Conservation (phyloP, 92 coral and sea anemone species). For the Zoanthus sociatus region DNA sequence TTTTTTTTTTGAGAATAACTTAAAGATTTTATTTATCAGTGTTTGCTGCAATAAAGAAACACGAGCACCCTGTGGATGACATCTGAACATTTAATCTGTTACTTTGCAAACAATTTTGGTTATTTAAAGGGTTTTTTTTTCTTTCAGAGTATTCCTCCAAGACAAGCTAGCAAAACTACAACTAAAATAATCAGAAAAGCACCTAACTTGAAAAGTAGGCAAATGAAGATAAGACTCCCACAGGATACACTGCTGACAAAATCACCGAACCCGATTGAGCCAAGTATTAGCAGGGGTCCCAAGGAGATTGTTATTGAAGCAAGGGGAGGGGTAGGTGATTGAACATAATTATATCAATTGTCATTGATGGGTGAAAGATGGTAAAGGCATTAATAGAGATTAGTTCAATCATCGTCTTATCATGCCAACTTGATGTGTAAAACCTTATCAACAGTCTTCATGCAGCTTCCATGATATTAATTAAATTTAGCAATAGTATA, state of each 20-base stretch:
- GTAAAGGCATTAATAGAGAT: too few species aligned
- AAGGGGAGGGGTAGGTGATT: slow-evolving; percentile 46
- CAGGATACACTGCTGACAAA: neutral
- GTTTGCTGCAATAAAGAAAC: too few species aligned
- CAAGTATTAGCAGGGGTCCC: slow-evolving; percentile 52
- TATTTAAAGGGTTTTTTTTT: neutral
- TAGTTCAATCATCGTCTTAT: too few species aligned
- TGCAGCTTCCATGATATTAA: too few species aligned
- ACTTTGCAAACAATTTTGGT: neutral
- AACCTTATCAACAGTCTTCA: neutral
- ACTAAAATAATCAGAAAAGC: slow-evolving; percentile 1
- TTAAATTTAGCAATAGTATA: too few species aligned
- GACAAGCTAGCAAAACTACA: neutral
- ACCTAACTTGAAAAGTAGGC: neutral
- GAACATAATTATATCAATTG: too few species aligned
- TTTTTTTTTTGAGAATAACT: too few species aligned
- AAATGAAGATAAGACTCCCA: neutral
- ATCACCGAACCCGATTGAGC: neutral
- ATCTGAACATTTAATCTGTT: neutral
- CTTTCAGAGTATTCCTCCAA: slow-evolving; percentile 20
- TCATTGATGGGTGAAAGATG: neutral
- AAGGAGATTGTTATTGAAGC: slow-evolving; percentile 65
- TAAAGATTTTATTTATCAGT: too few species aligned
- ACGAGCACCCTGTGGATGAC: too few species aligned
- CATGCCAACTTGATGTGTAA: neutral